phyloP scores from a whole-genome alignment of 2,888 invertebrate genomes.

The Plusia festucae region DNA sequence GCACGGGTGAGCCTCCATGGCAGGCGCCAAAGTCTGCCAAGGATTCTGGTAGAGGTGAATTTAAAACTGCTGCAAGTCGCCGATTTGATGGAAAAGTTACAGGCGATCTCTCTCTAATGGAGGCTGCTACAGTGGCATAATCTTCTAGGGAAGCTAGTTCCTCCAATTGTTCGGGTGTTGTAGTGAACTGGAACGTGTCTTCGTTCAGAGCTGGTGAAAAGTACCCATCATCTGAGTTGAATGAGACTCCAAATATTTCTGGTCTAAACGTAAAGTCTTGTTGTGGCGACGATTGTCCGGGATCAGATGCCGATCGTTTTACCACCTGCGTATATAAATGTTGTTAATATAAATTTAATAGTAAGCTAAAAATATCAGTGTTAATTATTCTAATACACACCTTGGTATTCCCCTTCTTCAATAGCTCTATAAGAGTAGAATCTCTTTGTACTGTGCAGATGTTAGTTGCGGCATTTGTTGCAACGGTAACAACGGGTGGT shows the following conservation, averaged over 20 bases:
- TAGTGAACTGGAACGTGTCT: conserved; percentile 92
- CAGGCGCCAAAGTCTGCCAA: conserved; percentile 95
- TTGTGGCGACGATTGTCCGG: conserved; percentile 90
- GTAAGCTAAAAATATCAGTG: conserved; percentile 11
- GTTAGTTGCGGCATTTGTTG: conserved; percentile 72
- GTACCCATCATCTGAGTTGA: conserved; percentile 91
- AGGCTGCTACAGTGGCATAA: conserved; percentile 89
- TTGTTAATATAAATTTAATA: conserved; percentile 12
- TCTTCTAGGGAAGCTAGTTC: conserved; percentile 91
- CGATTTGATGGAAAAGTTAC: conserved; percentile 91
- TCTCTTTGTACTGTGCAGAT: conserved; percentile 89
- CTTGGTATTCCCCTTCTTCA: conserved; percentile 92
- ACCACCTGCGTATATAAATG: conserved; percentile 85
- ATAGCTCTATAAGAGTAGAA: conserved; percentile 93
- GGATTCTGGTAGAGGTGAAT: conserved; percentile 94
- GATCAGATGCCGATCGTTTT: conserved; percentile 93
- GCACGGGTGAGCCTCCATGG: conserved; percentile 89
- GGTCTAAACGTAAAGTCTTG: conserved; percentile 90
- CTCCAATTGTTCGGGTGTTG: conserved; percentile 90
- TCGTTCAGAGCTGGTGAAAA: conserved; percentile 92
- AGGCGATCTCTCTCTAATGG: conserved; percentile 89
- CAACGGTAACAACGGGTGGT: conserved; percentile 78
- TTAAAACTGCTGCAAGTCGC: conserved; percentile 93
- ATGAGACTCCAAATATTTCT: conserved; percentile 90
- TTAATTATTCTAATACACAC: conserved; percentile 52